Evolutionary conservation across 2,888 invertebrate species (phyloP).

Genomic region (Epinotia demarniana): DNA sequence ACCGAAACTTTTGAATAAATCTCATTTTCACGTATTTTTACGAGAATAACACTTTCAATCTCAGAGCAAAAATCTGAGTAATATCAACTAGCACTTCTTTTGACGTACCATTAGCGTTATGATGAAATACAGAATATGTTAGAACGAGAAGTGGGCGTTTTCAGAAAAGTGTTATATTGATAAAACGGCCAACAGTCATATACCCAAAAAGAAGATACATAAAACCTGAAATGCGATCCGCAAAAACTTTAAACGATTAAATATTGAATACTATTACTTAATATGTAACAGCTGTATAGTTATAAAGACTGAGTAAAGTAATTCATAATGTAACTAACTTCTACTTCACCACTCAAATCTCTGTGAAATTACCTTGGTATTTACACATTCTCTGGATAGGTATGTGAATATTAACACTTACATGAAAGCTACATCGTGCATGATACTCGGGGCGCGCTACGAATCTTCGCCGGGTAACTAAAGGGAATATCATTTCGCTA

Average conservation of each 20-base stretch:
- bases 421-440: conserved; percentile 49
- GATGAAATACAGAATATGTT: conserved; percentile 49
- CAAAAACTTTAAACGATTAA: too few relatives aligned
- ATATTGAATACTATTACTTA: too few relatives aligned
- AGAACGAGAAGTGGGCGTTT: neutral
- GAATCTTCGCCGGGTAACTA: conserved; percentile 69
- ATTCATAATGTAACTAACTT: too few relatives aligned
- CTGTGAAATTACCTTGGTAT: neutral
- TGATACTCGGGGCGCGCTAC: conserved; percentile 54
- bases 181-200: too few relatives aligned
- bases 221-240: too few relatives aligned
- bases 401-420: conserved; percentile 47
- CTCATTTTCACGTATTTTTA: neutral
- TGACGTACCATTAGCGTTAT: conserved; percentile 70
- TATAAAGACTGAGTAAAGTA: too few relatives aligned
- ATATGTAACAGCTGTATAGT: too few relatives aligned
- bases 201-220: too few relatives aligned
- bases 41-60: neutral
- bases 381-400: neutral
- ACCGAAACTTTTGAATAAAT: neutral
- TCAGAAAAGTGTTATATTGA: too few relatives aligned
- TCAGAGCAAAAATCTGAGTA: conserved; percentile 53
- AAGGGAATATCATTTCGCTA: conserved; percentile 78
- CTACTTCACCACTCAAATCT: neutral
- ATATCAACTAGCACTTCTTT: conserved; percentile 64